Evolutionary conservation across 2,888 invertebrate species (phyloP).

Genomic region (Lasioglossum figueresi): DNA sequence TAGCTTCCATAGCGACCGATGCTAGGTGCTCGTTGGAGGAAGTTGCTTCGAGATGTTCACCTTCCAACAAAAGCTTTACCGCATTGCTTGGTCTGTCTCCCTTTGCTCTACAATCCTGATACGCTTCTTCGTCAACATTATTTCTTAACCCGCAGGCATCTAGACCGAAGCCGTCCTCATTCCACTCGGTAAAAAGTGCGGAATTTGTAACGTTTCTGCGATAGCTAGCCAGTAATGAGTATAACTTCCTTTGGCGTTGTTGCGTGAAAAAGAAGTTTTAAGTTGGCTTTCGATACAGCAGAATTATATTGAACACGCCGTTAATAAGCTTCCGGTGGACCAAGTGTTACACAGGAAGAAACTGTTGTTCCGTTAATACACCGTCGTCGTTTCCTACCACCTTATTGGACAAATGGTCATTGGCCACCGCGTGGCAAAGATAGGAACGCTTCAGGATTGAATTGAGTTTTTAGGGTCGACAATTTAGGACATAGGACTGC

Average conservation of each 20-base stretch:
- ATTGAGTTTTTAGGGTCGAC: conserved; percentile 1
- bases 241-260: neutral
- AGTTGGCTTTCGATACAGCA: too few species aligned
- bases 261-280: neutral
- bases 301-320: neutral
- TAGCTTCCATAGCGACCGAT: neutral
- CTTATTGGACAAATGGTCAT: neutral
- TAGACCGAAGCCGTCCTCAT: too few species aligned
- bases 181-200: neutral
- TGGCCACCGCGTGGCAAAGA: neutral
- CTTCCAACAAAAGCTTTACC: neutral
- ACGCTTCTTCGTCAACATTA: too few species aligned
- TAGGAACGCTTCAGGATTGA: neutral
- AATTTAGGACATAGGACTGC: neutral
- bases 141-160: too few species aligned
- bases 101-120: too few species aligned
- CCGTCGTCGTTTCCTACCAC: neutral
- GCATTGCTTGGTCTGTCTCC: too few species aligned
- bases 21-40: neutral
- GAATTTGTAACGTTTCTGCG: neutral
- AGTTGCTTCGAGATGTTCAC: neutral
- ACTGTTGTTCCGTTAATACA: neutral
- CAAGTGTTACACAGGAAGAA: neutral
- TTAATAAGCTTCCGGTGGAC: neutral
- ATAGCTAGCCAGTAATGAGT: too few species aligned